These are phyloP conservation scores for Saccostrea echinata DNA, from an alignment of 1,140 invertebrate genomes.

Conservation along the genomic window DNA sequence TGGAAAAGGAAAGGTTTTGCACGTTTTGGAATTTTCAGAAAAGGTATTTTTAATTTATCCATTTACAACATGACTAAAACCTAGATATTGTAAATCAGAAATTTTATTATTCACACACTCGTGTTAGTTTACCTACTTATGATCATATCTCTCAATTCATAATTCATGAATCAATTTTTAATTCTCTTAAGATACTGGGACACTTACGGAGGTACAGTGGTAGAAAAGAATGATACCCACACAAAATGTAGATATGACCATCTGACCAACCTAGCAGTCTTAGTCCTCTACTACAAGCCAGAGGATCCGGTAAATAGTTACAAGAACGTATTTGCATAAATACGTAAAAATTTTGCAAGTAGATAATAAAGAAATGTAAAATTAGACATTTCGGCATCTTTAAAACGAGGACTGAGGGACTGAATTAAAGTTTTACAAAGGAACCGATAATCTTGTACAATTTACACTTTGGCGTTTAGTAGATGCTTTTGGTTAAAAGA, in stretches of 20 bases:
- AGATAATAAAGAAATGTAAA: no score
- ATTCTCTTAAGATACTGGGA: constrained; percentile 61
- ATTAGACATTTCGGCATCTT: no score
- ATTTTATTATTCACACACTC: neutral
- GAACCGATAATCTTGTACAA: no score
- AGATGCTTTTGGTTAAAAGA: no score
- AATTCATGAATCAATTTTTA: no score
- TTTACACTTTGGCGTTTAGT: no score
- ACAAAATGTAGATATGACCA: constrained; percentile 96
- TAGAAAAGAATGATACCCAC: constrained; percentile 73
- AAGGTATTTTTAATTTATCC: constrained; percentile 44
- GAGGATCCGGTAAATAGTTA: constrained; percentile 52
- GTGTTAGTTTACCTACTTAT: neutral
- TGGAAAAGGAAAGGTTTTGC: constrained; percentile 56
- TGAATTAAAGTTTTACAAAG: no score
- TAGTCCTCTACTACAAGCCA: constrained; percentile 81
- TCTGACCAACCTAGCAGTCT: constrained; percentile 93
- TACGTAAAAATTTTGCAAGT: no score
- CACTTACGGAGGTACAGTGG: constrained; percentile 61
- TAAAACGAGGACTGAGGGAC: no score
- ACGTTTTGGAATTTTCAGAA: constrained; percentile 59
- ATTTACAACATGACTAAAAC: neutral
- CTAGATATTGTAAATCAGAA: neutral
- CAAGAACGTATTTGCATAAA: neutral
- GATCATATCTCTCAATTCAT: neutral